Evolutionary conservation across 2,113 vertebrate genomes (phyloP).

Genomic region (Isurus oxyrinchus): DNA sequence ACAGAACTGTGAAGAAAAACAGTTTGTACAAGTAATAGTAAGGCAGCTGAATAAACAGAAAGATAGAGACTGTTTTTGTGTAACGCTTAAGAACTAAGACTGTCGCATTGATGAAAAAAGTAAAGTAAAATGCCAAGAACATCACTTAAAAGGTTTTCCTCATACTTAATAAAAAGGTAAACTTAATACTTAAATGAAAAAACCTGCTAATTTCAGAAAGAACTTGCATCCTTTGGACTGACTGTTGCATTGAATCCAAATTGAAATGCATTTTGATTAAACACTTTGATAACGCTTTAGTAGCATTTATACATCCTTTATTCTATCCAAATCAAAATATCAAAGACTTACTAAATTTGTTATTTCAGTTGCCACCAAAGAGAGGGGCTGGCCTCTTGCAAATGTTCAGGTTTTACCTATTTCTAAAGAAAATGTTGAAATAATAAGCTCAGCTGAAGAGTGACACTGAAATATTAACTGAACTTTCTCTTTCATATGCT

Average conservation of each 20-base stretch:
- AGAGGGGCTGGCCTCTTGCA: background rate
- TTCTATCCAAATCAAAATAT: constrained; percentile 16
- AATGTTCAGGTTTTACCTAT: constrained; percentile 16
- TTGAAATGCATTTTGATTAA: constrained; percentile 1
- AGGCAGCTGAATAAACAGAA: constrained; percentile 32
- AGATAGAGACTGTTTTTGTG: constrained; percentile 31
- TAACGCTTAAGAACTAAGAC: background rate
- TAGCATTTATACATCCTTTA: background rate
- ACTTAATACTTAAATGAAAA: background rate
- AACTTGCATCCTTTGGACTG: background rate
- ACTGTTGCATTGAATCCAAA: background rate
- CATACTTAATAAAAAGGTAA: background rate
- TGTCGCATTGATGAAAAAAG: constrained; percentile 23
- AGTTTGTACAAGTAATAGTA: constrained; percentile 19
- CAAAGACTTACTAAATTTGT: constrained; percentile 30
- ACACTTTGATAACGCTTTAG: constrained; percentile 3
- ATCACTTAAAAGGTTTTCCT: constrained; percentile 21
- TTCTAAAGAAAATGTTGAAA: constrained; percentile 30
- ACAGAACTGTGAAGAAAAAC: constrained; percentile 30
- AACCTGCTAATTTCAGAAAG: background rate
- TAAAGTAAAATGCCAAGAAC: constrained; percentile 19
- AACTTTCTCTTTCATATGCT: background rate
- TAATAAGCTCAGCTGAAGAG: constrained; percentile 18
- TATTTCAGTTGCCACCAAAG: constrained; percentile 34
- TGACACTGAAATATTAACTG: background rate